These are phyloP conservation scores for Drosophila teissieri DNA, from an alignment of 1,140 invertebrate genomes.

Conservation along the genomic window DNA sequence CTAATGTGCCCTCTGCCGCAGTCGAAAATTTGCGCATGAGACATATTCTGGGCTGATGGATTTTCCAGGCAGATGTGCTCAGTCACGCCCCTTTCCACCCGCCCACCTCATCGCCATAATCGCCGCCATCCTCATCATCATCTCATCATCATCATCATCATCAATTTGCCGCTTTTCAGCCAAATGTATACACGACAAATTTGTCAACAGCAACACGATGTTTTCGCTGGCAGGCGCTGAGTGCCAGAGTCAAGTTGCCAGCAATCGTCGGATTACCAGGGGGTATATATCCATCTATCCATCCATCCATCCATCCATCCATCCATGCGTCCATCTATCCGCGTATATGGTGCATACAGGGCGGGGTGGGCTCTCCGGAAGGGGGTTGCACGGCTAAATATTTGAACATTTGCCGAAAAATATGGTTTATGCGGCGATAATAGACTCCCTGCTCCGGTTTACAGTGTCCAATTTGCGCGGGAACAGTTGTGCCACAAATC, in stretches of 20 bases:
- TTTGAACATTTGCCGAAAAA: constrained; percentile 81
- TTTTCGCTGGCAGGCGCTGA: constrained; percentile 26
- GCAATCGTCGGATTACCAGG: constrained; percentile 73
- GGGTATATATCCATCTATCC: background rate
- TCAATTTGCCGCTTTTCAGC: constrained; percentile 72
- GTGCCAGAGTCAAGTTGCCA: constrained; percentile 76
- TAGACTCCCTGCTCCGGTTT: constrained; percentile 37
- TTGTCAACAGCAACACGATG: constrained; percentile 62
- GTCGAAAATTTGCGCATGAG: constrained; percentile 30
- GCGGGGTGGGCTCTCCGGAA: background rate
- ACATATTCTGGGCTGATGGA: constrained; percentile 26
- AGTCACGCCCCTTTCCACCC: constrained; percentile 20
- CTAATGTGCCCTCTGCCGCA: constrained; percentile 9
- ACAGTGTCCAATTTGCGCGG: constrained; percentile 69
- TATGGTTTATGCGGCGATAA: constrained; percentile 78
- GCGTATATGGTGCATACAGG: too few relatives aligned
- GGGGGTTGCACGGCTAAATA: constrained; percentile 61
- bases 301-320: too few relatives aligned
- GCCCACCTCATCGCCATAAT: constrained; percentile 1
- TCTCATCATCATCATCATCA: background rate
- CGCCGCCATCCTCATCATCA: background rate
- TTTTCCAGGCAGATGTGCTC: constrained; percentile 53
- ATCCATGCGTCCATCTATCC: too few relatives aligned
- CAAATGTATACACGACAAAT: constrained; percentile 64
- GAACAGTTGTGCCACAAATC: constrained; percentile 57